Percentiles rank a stretch among this genome's conserved stretches.
Evolutionary conservation across 1,140 invertebrate species (phyloP).

Genomic region (Hylaeus volcanicus): DNA sequence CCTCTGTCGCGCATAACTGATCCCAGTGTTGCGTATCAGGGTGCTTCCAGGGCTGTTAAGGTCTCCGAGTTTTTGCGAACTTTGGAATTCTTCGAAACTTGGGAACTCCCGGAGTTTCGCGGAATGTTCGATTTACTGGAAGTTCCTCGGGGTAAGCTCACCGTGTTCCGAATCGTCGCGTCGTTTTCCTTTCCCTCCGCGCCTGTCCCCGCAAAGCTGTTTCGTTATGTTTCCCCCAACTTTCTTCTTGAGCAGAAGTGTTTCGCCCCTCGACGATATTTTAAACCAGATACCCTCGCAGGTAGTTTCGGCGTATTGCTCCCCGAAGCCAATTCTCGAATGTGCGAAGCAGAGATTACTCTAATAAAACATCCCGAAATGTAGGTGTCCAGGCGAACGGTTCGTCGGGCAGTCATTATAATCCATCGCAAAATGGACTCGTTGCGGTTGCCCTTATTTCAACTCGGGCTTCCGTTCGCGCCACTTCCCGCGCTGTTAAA

Average conservation of each 20-base stretch:
- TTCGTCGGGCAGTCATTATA: slow-evolving; percentile 5
- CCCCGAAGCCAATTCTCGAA: not conserved
- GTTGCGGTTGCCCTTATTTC: slow-evolving; percentile 28
- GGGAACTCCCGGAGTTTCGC: slow-evolving; percentile 1
- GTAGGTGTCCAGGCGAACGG: too few species aligned
- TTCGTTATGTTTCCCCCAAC: not conserved
- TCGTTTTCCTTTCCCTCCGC: not conserved
- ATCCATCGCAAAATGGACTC: slow-evolving; percentile 21
- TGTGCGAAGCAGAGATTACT: not conserved
- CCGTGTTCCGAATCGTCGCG: not conserved
- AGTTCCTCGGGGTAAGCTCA: slow-evolving; percentile 17
- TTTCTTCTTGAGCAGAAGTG: not conserved
- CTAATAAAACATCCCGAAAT: slow-evolving; percentile 14
- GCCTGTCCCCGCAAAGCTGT: not conserved
- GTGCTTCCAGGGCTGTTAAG: not conserved
- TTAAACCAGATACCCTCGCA: too few species aligned
- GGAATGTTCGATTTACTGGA: slow-evolving; percentile 34
- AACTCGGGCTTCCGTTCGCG: slow-evolving; percentile 13
- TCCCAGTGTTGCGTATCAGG: not conserved
- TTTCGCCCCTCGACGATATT: not conserved
- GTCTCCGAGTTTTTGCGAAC: slow-evolving; percentile 1
- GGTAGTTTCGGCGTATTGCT: not conserved
- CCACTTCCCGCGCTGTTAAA: slow-evolving; percentile 20
- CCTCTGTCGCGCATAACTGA: not conserved
- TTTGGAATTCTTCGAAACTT: slow-evolving; percentile 36